Conservation (phyloP, 2,797 vertebrate genomes). For the Salmo trutta region DNA sequence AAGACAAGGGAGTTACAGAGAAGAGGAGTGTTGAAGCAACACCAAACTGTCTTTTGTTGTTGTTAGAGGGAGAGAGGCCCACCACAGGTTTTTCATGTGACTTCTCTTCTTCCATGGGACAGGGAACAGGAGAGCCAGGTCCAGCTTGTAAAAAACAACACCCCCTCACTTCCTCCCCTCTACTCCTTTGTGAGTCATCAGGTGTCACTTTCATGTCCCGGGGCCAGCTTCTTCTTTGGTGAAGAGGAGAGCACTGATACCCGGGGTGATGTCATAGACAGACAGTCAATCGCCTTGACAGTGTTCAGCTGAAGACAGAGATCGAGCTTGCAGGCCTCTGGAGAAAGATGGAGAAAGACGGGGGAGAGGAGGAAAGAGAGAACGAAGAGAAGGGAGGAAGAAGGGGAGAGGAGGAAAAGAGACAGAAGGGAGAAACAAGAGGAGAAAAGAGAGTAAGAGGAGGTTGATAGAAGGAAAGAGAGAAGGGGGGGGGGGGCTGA, state of each 20-base stretch:
- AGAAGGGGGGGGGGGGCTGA: not conserved
- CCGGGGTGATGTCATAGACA: constrained; percentile 41
- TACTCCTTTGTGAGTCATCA: constrained; percentile 16
- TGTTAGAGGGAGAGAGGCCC: not conserved
- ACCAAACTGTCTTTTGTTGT: not conserved
- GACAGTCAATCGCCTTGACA: constrained; percentile 39
- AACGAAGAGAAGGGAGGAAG: no score
- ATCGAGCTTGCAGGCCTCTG: not conserved
- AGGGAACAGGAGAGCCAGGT: not conserved
- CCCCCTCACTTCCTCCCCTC: not conserved
- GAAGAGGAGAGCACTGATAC: not conserved
- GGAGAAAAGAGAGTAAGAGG: not conserved
- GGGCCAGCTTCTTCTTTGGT: not conserved
- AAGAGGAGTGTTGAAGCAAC: not conserved
- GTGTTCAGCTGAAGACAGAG: constrained; percentile 15
- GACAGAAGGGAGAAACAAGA: not conserved
- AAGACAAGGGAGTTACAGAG: not conserved
- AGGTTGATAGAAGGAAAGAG: not conserved
- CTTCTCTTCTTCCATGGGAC: not conserved
- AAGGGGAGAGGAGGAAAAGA: not conserved
- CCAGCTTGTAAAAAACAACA: constrained; percentile 2
- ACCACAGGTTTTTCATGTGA: not conserved
- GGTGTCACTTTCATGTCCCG: constrained; percentile 43
- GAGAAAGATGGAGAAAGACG: not conserved
- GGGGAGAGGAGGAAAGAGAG: not conserved